Base-by-base conservation (phyloP, 92 coral and sea anemone genomes). In the Desmophyllum pertusum region DNA sequence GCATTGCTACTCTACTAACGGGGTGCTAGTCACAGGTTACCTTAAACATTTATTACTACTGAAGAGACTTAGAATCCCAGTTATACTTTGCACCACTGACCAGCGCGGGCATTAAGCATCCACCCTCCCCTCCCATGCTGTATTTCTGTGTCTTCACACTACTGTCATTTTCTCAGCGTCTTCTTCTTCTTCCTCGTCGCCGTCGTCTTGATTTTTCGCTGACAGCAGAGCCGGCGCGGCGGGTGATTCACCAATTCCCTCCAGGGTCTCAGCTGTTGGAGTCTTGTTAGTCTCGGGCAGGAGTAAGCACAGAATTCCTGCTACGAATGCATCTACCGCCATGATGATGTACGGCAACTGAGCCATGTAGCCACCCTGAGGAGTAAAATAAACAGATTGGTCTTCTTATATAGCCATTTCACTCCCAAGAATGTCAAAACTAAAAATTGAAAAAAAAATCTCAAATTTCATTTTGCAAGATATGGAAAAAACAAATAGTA, bases 211-310 rank as follows among this genome's bases (percentile, higher is more conserved):
- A 23, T 51, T 51, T n/a, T 68, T 67, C 48, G 0, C 48, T 25
- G 84, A 39, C 10, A 85, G 65, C 11, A 85, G 70, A 14, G 79
- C 73, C 0, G 59, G 73, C 23, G 57, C 72, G 13, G 59, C 41
- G 37, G 76, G 31, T 4, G 76, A 11, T 15, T 79, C 76, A 69
- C 75, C 84, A n/a, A n/a, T n/a, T 63, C 79, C 86, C 52, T 80
- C 87, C 83, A 95, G 53, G 6, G 96, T 94, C 72, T 95, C 98
- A 3, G 90, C 93, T 15, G 98, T 95, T 27, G 98, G 95, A 52
- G 75, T 88, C 15, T 87, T 88, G 84, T 95, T 95, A 33, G 98
- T 95, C 79, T 95, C 98, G 3, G 98, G 98, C 10, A 95, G 90
- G 63, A 95, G 91, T 76, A 93, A 66, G 52, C 97, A 93, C 76